Evolutionary conservation across 2,113 vertebrate species (phyloP).

Genomic region (Machaerirhynchus nigripectus): DNA sequence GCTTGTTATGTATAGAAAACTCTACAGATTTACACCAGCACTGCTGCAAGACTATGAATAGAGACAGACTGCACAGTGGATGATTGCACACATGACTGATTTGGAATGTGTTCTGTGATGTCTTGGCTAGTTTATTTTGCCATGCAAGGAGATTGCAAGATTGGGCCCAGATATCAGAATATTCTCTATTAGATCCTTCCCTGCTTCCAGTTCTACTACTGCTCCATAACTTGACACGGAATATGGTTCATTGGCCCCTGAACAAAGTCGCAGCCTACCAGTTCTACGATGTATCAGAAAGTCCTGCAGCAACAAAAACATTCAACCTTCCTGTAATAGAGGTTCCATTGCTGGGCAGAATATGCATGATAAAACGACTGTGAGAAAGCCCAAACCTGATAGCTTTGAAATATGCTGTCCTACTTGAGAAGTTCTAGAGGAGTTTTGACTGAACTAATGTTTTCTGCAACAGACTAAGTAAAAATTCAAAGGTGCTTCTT

Average conservation of each 20-base stretch:
- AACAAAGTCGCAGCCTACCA: background rate
- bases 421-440: background rate
- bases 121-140: background rate
- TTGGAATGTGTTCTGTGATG: background rate
- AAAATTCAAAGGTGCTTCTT: background rate
- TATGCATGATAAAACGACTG: background rate
- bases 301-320: background rate
- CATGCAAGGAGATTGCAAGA: background rate
- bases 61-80: background rate
- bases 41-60: background rate
- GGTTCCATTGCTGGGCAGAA: background rate
- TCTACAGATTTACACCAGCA: background rate
- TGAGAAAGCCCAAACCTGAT: background rate
- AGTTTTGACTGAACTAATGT: background rate
- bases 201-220: background rate
- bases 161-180: background rate
- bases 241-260: background rate
- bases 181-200: background rate
- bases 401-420: background rate
- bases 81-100: background rate
- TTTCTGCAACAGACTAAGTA: background rate
- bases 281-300: background rate
- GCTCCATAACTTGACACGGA: background rate
- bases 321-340: background rate
- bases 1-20: background rate